Percentiles rank a stretch among this genome's conserved stretches.
Conservation (phyloP, 2,113 vertebrate species). For the Lates calcarifer region DNA sequence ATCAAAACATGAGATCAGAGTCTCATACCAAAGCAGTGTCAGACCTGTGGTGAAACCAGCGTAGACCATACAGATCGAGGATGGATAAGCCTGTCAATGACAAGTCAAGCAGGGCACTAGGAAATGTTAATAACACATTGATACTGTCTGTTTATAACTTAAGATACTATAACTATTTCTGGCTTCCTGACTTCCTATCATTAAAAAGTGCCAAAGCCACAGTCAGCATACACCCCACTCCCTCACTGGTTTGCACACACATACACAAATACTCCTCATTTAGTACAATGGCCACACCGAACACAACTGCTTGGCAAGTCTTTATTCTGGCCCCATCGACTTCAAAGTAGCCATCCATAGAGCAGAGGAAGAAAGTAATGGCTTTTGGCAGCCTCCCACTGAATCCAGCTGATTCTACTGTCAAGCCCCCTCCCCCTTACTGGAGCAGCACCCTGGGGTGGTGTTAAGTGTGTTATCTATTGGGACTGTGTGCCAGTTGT, state of each 20-base stretch:
- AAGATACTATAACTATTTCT: neutral
- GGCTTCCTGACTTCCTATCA: neutral
- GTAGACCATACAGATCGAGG: neutral
- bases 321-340: constrained; percentile 13
- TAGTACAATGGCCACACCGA: constrained; percentile 36
- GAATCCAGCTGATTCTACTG: constrained; percentile 71
- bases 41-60: neutral
- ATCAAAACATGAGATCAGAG: constrained; percentile 14
- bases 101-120: neutral
- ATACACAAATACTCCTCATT: constrained; percentile 35
- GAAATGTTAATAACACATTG: constrained; percentile 7
- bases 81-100: neutral
- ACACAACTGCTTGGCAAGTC: constrained; percentile 38
- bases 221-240: neutral
- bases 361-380: constrained; percentile 59
- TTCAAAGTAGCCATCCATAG: constrained; percentile 53
- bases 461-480: constrained; percentile 71
- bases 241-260: neutral
- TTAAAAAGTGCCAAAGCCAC: constrained; percentile 18
- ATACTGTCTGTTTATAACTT: constrained; percentile 14
- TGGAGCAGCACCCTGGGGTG: constrained; percentile 61
- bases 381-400: constrained; percentile 63
- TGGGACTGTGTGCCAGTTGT: constrained; percentile 55
- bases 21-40: constrained; percentile 15
- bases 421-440: neutral